Evolutionary conservation across 2,888 invertebrate species (phyloP), one percentile per base, ranked within the genome.

Genomic region (Sphecodes monilicornis): DNA sequence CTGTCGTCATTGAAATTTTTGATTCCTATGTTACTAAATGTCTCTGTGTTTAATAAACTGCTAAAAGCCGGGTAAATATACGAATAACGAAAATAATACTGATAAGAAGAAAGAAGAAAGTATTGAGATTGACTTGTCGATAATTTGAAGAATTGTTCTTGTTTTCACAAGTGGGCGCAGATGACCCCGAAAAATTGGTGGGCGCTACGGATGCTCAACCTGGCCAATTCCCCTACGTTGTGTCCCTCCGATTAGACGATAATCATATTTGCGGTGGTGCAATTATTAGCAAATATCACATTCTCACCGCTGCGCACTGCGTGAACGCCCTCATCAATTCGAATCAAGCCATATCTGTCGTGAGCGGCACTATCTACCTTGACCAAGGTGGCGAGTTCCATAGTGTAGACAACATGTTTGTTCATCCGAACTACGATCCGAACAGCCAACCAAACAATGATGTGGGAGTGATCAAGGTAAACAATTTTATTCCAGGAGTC

Each of bases 251-350:
- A 10, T 0, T 8, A 0, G 0, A 36, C 1, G 84, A 76, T 4
- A 0, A 2, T 0, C 88, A 89, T 70, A 57, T 78, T 36, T 90
- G 88, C 69, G 87, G 89, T 6, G 90, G 89, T 26, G 43, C 83
- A 0, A 79, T 90, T 11, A 77, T 90, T 66, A 60, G 73, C 57
- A 3, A 54, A 0, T 36, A 11, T 16, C 80, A 88, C 60, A 75
- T 90, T 11, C 64, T 89, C 11, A 90, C 88, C 1, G 88, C 86
- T 11, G 89, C 87, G 8, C 89, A 90, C 60, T 90, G 89, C 46
- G 64, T 90, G 32, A 3, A 50, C 0, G 50, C 43, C 16, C 5
- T 32, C 3, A 41, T 3, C 1, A 10, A 41, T 1, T 54, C 74
- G 2, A 75, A 8, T 36, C 8, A 70, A 0, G 36, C 43, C 69